Base-by-base conservation (phyloP, 2,113 vertebrate genomes). In the Ranitomeya imitator region DNA sequence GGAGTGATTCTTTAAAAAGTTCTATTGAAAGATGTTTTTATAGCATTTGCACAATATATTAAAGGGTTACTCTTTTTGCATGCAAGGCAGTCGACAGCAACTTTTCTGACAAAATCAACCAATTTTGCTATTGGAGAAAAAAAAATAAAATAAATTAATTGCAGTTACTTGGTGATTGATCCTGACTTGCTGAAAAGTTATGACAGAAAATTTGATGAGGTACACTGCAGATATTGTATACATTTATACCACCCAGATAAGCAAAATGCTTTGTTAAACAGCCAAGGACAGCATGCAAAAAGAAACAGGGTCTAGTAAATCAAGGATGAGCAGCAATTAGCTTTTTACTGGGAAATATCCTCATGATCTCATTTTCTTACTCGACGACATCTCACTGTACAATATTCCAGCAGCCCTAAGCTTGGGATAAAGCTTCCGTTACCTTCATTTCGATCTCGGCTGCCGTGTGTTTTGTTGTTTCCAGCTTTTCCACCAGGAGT, bases 401-500 rank as follows among this genome's bases (percentile, higher is more conserved):
- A 84, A 31, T 45, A 54, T 84, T 63, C 4, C 26, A 84, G 16
- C 16, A 83, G 45, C 52, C 51, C 18, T 7, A 19, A 54, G 65
- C 23, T 31, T 8, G n/a, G 69, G 45, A 84, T 67, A 71, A 71
- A 54, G 82, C 82, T 84, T 87, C 74, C 23, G 90, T 92, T 85
- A 94, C 94, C 94, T 97, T 96, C 91, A 92, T 94, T 93, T 96
- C 92, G 81, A 93, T 97, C 94, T 96, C 92, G 61, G 93, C 94
- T 51, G 91, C 92, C 4, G 92, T 96, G 89, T 95, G 94, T 88
- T 95, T 97, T 79, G 93, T 96, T 89, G 93, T 96, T 92, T 97
- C 95, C 10, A 96, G 92, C 85, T 96, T 96, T 93, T 96, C 95
- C 90, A 94, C 90, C 90, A 95, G 90, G 90, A 96, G 91, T 86